Base-by-base conservation (phyloP, 2,888 invertebrate species). In the Lacanobia wlatinum region DNA sequence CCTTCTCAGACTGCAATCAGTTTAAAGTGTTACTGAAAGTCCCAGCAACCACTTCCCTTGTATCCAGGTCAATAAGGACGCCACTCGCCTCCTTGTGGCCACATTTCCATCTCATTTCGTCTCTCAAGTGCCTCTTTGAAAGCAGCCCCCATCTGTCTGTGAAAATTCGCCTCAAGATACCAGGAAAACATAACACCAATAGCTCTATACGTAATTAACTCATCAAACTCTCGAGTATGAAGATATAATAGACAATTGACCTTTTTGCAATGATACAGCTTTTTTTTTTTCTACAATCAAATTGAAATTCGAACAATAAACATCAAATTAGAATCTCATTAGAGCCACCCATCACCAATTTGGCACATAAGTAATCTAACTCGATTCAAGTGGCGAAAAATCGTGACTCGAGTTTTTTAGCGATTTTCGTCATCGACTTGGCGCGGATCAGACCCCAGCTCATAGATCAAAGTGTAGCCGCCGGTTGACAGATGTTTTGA, bases 401-500 rank as follows among this genome's bases (percentile, higher is more conserved):
- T 91, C 88, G 89, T 89, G 89, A 89, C 76, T 77, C 46, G 52
- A 38, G 70, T 87, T 90, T 90, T 85, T 87, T 70, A 66, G 59
- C 40, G 80, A 82, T 85, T 87, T 87, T 86, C 78, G 81, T 79
- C 77, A 80, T 76, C 74, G 63, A 53, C 50, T 72, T 63, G 50
- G 34, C 55, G 43, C 65, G 58, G 43, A 70, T 62, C 64, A 76
- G 73, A 71, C 75, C 70, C 78, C 67, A 64, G 61, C 76, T 85
- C 84, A 83, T 88, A 94, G 92, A 95, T 95, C 94, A 95, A 95
- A 95, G 92, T 87, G 83, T 84, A 74, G 89, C 93, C 93, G 94
- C 88, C 87, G 87, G 91, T 93, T 94, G 95, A 95, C 95, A 94
- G 92, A 93, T 94, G 95, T 94, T 94, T 93, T 94, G 93, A 94